These are phyloP conservation scores for Alviniconcha strummeri DNA, from an alignment of 2,888 invertebrate genomes.

Conservation along the genomic window DNA sequence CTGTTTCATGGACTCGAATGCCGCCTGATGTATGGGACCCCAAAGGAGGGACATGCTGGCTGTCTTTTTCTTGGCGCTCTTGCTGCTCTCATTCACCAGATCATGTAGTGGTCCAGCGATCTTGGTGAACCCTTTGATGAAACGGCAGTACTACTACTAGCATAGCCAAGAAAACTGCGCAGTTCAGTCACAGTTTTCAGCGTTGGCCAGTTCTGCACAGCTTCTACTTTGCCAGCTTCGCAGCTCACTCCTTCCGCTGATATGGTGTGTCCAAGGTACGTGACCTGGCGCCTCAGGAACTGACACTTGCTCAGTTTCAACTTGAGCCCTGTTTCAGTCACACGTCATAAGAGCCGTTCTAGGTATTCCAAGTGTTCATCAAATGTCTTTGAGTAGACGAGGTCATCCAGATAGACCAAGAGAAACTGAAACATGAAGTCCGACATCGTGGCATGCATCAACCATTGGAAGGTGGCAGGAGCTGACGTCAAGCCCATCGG, in stretches of 20 bases:
- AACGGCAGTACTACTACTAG: conserved; percentile 41
- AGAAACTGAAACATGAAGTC: conserved; percentile 25
- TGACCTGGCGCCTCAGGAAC: conserved; percentile 28
- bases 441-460: conserved; percentile 26
- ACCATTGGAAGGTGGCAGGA: conserved; percentile 12
- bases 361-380: conserved; percentile 43
- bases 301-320: conserved; percentile 44
- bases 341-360: conserved; percentile 42
- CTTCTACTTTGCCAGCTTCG: conserved; percentile 32
- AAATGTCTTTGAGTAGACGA: conserved; percentile 42
- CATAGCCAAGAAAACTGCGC: conserved; percentile 41
- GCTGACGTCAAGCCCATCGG: conserved; percentile 9
- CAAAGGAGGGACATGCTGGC: conserved; percentile 24
- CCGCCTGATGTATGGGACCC: conserved; percentile 35
- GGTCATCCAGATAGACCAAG: conserved; percentile 19
- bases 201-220: conserved; percentile 28
- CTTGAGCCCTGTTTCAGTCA: conserved; percentile 5
- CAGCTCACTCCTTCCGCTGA: conserved; percentile 22
- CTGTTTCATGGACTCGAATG: conserved; percentile 39
- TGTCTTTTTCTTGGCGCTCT: neutral
- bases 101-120: conserved; percentile 40
- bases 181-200: conserved; percentile 28
- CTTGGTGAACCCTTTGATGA: conserved; percentile 38
- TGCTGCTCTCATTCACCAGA: conserved; percentile 13
- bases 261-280: conserved; percentile 42